phyloP scores from a whole-genome alignment of 2,888 invertebrate genomes.

The Xanthia icteritia region DNA sequence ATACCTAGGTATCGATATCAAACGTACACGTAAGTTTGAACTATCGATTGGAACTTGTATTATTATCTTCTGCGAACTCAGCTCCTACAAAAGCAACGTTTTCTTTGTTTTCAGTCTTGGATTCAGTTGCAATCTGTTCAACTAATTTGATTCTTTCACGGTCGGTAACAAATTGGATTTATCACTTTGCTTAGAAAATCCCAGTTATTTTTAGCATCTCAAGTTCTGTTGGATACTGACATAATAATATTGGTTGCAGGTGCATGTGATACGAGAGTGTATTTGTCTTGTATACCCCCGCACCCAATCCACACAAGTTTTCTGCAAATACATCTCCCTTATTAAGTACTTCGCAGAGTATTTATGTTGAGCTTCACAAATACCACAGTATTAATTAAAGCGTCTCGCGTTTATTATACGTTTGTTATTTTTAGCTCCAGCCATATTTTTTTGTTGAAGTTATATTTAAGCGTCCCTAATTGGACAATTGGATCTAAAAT shows the following conservation, averaged over 20 bases:
- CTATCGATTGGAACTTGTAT: slow-evolving; percentile 26
- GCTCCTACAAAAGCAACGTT: slow-evolving; percentile 25
- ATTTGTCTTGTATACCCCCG: slow-evolving; percentile 22
- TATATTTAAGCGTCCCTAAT: slow-evolving; percentile 54
- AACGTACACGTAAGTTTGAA: slow-evolving; percentile 21
- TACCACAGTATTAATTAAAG: slow-evolving; percentile 41
- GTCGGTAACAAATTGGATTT: slow-evolving; percentile 43
- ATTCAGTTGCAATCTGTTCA: slow-evolving; percentile 35
- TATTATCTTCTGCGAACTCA: slow-evolving; percentile 24
- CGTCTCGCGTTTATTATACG: slow-evolving; percentile 32
- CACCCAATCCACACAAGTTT: slow-evolving; percentile 2
- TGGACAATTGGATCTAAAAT: slow-evolving; percentile 54
- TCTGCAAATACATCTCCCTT: slow-evolving; percentile 19
- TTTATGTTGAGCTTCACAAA: slow-evolving; percentile 40
- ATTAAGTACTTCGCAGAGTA: slow-evolving; percentile 31
- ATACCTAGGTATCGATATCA: slow-evolving; percentile 24
- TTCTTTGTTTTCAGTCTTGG: slow-evolving; percentile 45
- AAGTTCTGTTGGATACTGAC: slow-evolving; percentile 3
- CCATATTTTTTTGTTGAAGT: slow-evolving; percentile 33
- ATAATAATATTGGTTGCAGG: slow-evolving; percentile 22
- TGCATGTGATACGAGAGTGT: slow-evolving; percentile 1
- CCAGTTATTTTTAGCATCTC: not conserved
- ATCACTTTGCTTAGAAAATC: slow-evolving; percentile 15
- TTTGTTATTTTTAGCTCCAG: slow-evolving; percentile 46
- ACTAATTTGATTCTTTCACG: slow-evolving; percentile 38